Base-by-base conservation (phyloP, 2,797 vertebrate species). In the Setipinna tenuifilis region DNA sequence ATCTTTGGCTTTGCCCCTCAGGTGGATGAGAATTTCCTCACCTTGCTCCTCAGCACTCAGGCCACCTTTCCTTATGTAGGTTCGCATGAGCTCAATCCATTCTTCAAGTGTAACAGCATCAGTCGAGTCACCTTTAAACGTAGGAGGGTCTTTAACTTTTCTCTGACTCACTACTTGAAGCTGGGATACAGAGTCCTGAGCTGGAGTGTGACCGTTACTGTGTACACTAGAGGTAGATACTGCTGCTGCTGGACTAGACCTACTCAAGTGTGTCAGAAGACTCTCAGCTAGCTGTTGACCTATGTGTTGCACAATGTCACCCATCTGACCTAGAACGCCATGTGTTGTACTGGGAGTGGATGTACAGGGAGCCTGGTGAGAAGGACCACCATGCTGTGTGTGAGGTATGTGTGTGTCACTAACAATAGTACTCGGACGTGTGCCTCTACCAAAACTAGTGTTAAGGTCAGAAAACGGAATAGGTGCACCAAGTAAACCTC, bases 1-100 rank as follows among this genome's bases (percentile, higher is more conserved):
- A n/a, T n/a, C n/a, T n/a, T 82, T 85, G 84, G 59, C 80, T 35
- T 82, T 82, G 25, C 25, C 81, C 4, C 81, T 82, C 10, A 85
- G 23, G 46, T 82, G 46, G 11, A 71, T 82, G 6, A 68, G 17
- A 54, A 85, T 65, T 23, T 65, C 23, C 23, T 65, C 61, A 65
- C 61, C 61, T 65, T 65, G 61, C 23, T 65, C 61, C 23, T 65
- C 61, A 65, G 61, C 28, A 0, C n/a, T 0, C 7, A 65, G 61
- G 23, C 61, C 61, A 2, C 61, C 61, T 11, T 25, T 65, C 61
- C 23, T 65, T 6, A 65, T 65, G 61, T 23, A 65, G 23, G 61
- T 17, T 21, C 23, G 46, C 82, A 82, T 82, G 46, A 82, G 46
- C 14, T 82, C 50, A 23, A 62, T 62, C 21, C 82, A 82, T 9